These are phyloP conservation scores for Cyclura pinguis DNA, from an alignment of 2,797 vertebrate species.

Conservation along the genomic window DNA sequence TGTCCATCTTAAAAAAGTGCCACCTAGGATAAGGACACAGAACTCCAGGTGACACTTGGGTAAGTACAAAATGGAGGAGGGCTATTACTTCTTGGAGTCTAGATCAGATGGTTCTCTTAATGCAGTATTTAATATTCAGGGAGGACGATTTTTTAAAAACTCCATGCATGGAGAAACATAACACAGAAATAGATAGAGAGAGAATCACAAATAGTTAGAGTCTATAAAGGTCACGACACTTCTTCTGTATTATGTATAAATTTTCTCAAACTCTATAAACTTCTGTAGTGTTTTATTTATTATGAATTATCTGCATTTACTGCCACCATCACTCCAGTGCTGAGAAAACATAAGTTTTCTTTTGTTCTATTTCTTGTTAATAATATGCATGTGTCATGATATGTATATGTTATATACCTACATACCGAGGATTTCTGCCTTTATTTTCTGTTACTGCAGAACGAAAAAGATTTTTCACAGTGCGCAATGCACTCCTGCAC, in stretches of 20 bases:
- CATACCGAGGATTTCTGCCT: background rate
- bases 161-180: background rate
- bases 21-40: background rate
- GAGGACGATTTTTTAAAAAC: background rate
- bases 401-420: background rate
- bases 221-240: background rate
- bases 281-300: background rate
- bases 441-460: background rate
- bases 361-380: background rate
- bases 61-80: background rate
- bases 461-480: background rate
- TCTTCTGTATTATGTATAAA: background rate
- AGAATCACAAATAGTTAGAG: background rate
- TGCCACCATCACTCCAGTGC: background rate
- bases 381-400: background rate
- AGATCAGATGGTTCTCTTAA: background rate
- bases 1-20: background rate
- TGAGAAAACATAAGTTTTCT: background rate
- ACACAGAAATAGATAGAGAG: background rate
- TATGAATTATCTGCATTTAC: too few species aligned
- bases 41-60: background rate
- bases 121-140: background rate
- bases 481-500: background rate
- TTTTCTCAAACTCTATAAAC: background rate
- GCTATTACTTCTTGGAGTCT: background rate